Base-by-base conservation (phyloP, 2,888 invertebrate genomes). In the Branchipolynoe longqiensis region DNA sequence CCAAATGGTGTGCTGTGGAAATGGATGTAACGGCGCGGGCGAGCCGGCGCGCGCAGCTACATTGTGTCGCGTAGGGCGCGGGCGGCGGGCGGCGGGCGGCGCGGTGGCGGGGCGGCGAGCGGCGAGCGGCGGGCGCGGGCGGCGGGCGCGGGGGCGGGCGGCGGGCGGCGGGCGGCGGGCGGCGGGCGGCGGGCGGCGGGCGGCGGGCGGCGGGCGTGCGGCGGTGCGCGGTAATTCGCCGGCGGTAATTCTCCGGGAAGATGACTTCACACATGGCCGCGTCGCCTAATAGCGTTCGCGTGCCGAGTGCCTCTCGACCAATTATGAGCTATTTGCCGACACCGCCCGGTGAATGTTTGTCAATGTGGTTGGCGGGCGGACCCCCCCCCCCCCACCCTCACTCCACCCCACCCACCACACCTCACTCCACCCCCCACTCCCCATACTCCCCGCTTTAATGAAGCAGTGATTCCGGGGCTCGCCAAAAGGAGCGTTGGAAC, bases 401-500 rank as follows among this genome's bases (percentile, higher is more conserved):
- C n/a, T n/a, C n/a, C n/a, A n/a, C n/a, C n/a, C n/a, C n/a, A n/a
- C n/a, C n/a, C n/a, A n/a, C n/a, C n/a, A n/a, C n/a, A n/a, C n/a
- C n/a, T n/a, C n/a, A n/a, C n/a, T n/a, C n/a, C n/a, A n/a, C n/a
- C n/a, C n/a, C n/a, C n/a, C n/a, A n/a, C n/a, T n/a, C n/a, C n/a
- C n/a, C n/a, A n/a, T n/a, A n/a, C n/a, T n/a, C 62, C 62, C 6
- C 48, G 78, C 41, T 78, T 78, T 78, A 78, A 78, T 78, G 78
- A 54, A 28, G 25, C 78, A 41, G 48, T 54, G 78, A 78, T 78
- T 78, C 48, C 25, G 78, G 31, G 78, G 78, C 78, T 33, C 48
- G 78, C 78, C 78, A 78, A n/a, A n/a, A 41, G 78, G 48, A 41
- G 41, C 78, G 54, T 78, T 54, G 78, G 78, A 28, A 41, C 48